Evolutionary conservation across 2,797 vertebrate genomes (phyloP).

Genomic region (Acropternis orthonyx): DNA sequence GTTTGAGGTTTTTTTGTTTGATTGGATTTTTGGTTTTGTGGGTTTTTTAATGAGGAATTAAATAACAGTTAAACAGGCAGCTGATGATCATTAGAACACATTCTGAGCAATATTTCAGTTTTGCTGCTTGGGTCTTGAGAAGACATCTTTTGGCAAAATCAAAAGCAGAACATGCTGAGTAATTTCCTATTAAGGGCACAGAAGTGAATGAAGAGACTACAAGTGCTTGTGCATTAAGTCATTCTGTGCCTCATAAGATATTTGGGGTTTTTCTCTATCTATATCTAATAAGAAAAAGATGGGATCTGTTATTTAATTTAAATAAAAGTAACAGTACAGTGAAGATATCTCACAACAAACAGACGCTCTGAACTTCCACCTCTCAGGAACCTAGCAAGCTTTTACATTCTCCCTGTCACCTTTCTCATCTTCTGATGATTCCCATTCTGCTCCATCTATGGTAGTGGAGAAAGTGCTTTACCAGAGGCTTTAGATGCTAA

Average conservation of each 20-base stretch:
- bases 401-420: neutral
- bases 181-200: neutral
- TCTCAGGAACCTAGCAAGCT: neutral
- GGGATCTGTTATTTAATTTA: neutral
- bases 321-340: neutral
- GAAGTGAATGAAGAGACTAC: neutral
- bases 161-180: neutral
- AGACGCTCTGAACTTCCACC: neutral
- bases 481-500: constrained; percentile 29
- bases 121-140: neutral
- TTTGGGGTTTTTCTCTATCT: neutral
- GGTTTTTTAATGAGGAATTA: neutral
- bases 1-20: no score
- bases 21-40: no score
- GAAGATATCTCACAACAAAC: neutral
- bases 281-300: neutral
- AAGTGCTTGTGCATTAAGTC: neutral
- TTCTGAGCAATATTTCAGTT: neutral
- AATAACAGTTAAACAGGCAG: neutral
- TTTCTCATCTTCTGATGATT: neutral
- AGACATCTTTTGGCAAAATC: neutral
- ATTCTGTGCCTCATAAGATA: neutral
- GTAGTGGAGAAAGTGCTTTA: neutral
- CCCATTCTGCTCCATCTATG: neutral
- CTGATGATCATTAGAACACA: neutral